phyloP scores from a whole-genome alignment of 2,888 invertebrate genomes.

The Lissocephala sabroskyi region DNA sequence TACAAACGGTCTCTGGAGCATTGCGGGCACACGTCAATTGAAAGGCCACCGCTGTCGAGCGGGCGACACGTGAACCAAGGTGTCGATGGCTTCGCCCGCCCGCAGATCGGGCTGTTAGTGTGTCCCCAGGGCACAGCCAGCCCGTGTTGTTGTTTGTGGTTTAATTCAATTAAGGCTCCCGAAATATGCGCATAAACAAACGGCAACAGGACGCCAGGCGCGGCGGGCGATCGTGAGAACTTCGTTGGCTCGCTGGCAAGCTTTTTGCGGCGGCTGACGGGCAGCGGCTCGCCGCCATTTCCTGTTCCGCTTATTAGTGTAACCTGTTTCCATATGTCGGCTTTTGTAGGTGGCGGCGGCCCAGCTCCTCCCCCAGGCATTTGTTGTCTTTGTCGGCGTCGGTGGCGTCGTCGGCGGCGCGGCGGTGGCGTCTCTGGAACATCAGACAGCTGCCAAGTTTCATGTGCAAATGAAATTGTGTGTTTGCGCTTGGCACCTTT shows the following conservation, averaged over 20 bases:
- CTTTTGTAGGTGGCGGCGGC: background rate
- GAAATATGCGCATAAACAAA: conserved; percentile 31
- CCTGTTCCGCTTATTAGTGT: conserved; percentile 19
- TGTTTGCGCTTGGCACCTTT: conserved; percentile 41
- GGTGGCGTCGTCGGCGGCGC: background rate
- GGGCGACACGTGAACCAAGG: conserved; percentile 47
- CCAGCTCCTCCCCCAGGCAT: too few relatives aligned
- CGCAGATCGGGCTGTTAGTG: background rate
- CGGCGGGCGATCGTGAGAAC: background rate
- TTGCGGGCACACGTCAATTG: conserved; percentile 48
- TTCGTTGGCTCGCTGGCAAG: too few relatives aligned
- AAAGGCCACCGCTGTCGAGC: conserved; percentile 53
- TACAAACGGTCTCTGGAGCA: background rate
- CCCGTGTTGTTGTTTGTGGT: conserved; percentile 46
- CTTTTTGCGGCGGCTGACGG: too few relatives aligned
- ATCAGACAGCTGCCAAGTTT: conserved; percentile 56
- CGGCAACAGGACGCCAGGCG: background rate
- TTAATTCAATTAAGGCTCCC: conserved; percentile 56
- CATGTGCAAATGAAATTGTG: conserved; percentile 37
- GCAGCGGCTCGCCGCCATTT: too few relatives aligned
- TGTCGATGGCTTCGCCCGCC: conserved; percentile 11
- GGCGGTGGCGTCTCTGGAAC: background rate
- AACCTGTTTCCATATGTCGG: conserved; percentile 37
- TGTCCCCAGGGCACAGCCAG: conserved; percentile 6
- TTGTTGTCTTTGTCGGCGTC: too few relatives aligned